Evolutionary conservation across 2,113 vertebrate genomes (phyloP).

Genomic region (Naja naja): DNA sequence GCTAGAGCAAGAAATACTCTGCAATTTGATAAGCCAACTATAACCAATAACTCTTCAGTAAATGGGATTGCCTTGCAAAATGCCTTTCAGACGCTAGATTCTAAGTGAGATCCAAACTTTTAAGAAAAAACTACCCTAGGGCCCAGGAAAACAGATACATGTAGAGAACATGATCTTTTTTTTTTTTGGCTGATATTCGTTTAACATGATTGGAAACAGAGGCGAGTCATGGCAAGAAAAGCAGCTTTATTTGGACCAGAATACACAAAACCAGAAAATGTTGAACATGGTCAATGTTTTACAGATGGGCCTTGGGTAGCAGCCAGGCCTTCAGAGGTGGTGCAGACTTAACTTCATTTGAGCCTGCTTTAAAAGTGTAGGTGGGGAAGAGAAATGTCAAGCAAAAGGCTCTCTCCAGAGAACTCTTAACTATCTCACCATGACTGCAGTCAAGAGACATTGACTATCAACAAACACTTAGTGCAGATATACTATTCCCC

Average conservation of each 20-base stretch:
- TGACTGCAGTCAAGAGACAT: background rate
- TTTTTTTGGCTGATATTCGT: too few relatives aligned
- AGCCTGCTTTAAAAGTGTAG: background rate
- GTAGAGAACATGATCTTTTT: background rate
- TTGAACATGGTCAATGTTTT: background rate
- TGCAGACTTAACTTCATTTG: background rate
- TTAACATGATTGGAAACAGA: slow-evolving; percentile 4
- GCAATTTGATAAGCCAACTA: background rate
- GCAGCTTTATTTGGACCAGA: background rate
- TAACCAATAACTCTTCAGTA: background rate
- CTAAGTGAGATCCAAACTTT: background rate
- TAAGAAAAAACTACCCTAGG: background rate
- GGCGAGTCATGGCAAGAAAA: background rate
- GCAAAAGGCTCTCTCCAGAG: background rate
- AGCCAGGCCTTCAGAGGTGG: background rate
- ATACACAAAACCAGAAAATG: background rate
- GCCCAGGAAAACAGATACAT: background rate
- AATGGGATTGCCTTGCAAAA: background rate
- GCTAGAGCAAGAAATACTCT: background rate
- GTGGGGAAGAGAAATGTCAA: background rate
- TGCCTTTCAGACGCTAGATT: background rate
- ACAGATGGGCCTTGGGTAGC: slow-evolving; percentile 10
- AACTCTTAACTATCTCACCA: background rate
- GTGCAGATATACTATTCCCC: background rate
- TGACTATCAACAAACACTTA: background rate